A percentile compares a stretch with the other conserved stretches of the same genome.
Conservation (phyloP, 2,113 vertebrate genomes). For the Ciconia stormi region DNA sequence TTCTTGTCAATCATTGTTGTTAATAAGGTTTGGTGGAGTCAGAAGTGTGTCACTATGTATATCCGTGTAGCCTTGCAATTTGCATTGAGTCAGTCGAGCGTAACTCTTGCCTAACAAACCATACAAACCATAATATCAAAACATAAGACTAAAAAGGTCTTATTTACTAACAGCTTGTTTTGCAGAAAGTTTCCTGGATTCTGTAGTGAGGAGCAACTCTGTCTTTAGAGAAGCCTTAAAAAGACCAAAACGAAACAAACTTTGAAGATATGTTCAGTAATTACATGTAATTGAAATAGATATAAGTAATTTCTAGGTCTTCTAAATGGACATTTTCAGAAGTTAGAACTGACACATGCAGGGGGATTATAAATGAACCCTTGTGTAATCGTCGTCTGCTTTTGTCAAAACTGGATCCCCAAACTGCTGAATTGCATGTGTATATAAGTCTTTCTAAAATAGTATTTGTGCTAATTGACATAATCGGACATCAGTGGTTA, state of each 20-base stretch:
- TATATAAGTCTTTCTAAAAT: not conserved
- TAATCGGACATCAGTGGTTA: not conserved
- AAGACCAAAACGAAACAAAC: not conserved
- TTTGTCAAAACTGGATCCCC: not conserved
- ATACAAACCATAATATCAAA: not conserved
- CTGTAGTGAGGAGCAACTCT: not conserved
- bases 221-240: not conserved
- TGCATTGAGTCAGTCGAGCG: not conserved
- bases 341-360: not conserved
- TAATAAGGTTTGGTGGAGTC: conserved; percentile 31
- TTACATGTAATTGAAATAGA: not conserved
- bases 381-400: not conserved
- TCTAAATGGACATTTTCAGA: not conserved
- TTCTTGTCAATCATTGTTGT: not conserved
- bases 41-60: not conserved
- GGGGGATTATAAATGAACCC: not conserved
- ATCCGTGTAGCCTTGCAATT: not conserved
- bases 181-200: not conserved
- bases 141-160: not conserved
- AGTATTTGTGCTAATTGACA: not conserved
- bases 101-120: conserved; percentile 30
- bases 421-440: not conserved
- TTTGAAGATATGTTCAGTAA: not conserved
- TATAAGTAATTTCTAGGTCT: not conserved
- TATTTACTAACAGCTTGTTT: not conserved